Evolutionary conservation across 2,888 invertebrate species (phyloP).

Genomic region (Drosophila incognita): DNA sequence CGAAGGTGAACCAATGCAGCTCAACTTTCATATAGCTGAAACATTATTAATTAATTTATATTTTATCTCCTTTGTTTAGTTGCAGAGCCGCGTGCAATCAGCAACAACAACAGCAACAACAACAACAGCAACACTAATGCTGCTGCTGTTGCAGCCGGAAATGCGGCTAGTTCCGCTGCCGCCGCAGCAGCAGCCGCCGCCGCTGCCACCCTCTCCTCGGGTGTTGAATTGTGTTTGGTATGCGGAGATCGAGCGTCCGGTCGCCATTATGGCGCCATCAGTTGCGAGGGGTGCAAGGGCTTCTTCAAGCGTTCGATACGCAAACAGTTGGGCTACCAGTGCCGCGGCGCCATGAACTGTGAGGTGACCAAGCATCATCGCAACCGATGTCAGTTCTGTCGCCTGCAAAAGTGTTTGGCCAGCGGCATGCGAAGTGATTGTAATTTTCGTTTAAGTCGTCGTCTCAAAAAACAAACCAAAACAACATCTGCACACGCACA

Average conservation of each 20-base stretch:
- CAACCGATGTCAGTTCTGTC: constrained; percentile 99
- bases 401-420: constrained; percentile 97
- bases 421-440: constrained; percentile 99
- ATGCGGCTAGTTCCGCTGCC: constrained; percentile 57
- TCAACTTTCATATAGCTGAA: constrained; percentile 28
- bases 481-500: constrained; percentile 27
- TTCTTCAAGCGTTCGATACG: constrained; percentile 99
- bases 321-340: constrained; percentile 98
- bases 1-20: constrained; percentile 72
- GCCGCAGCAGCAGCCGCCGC: constrained; percentile 29
- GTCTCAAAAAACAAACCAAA: constrained; percentile 66
- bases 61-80: constrained; percentile 27
- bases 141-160: constrained; percentile 50
- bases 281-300: constrained; percentile 98
- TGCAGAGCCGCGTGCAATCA: constrained; percentile 62
- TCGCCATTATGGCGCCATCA: constrained; percentile 95
- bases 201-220: constrained; percentile 52
- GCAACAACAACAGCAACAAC: constrained; percentile 47
- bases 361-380: constrained; percentile 99
- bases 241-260: constrained; percentile 98
- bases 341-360: constrained; percentile 97
- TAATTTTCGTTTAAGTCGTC: constrained; percentile 87
- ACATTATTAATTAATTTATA: constrained; percentile 11
- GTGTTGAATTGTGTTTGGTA: constrained; percentile 94
- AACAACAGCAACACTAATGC: constrained; percentile 32